Evolutionary conservation across 2,888 invertebrate species (phyloP), one percentile per base, ranked within the genome.

Genomic region (Pandemis corylana): DNA sequence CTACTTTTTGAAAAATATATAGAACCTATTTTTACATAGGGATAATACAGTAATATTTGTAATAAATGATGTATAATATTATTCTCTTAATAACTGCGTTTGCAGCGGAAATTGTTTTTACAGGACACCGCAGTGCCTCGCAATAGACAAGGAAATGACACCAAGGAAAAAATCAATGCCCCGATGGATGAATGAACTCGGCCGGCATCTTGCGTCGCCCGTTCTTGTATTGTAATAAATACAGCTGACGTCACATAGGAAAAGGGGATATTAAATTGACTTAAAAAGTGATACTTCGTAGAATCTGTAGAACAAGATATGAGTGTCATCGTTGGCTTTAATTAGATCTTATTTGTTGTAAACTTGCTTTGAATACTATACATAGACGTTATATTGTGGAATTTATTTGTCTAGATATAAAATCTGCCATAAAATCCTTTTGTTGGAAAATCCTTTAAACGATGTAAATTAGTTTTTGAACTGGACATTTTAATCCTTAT

Each of bases 201-300:
- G 41, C 51, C 59, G 51, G 51, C 28, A 63, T 63, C 68, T 73
- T 65, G 59, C 56, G 36, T 68, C 49, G 64, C 10, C 44, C 5
- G 15, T 44, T 44, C 42, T 28, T 59, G 15, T 66, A 66, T 71
- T 67, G 67, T 68, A 36, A 68, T 72, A 68, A 72, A 72, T 63
- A 72, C 56, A 68, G 62, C 67, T 64, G 63, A 72, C 63, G 44
- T 63, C 15, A 36, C 12, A 36, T 68, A 62, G 72, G 68, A 64
- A 72, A 72, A 68, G 68, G 68, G 68, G 63, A 68, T 72, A 68
- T 68, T 72, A 63, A 67, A 72, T 72, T 72, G 68, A 63, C 63
- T 68, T 67, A 67, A 67, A 62, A 51, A 62, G 66, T 67, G 62
- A 72, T 67, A 68, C 67, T 67, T 67, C 28, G 67, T 72, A n/a